phyloP scores from a whole-genome alignment of 2,888 invertebrate genomes.

The Celastrina argiolus region DNA sequence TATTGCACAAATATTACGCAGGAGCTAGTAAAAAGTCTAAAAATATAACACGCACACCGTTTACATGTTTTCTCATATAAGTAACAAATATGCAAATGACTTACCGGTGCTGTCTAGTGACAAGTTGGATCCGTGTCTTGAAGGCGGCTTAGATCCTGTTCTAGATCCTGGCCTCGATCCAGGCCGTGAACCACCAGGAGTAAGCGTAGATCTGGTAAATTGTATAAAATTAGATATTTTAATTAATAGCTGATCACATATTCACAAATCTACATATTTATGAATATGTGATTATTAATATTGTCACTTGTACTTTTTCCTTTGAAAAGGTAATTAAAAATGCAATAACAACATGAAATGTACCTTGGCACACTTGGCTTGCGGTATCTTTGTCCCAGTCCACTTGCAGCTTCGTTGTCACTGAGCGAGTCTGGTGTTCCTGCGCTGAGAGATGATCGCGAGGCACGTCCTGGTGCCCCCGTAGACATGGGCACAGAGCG shows the following conservation, averaged over 20 bases:
- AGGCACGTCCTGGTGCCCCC: conserved; percentile 78
- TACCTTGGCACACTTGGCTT: conserved; percentile 81
- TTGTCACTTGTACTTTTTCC: neutral
- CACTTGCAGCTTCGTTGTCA: conserved; percentile 89
- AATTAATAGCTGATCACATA: too few species aligned
- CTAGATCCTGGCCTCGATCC: conserved; percentile 91
- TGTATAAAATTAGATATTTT: neutral
- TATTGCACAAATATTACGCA: too few species aligned
- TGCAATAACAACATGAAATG: conserved; percentile 5
- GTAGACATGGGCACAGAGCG: conserved; percentile 93
- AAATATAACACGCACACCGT: too few species aligned
- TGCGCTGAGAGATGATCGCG: conserved; percentile 88
- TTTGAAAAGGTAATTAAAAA: neutral
- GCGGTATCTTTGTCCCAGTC: conserved; percentile 81
- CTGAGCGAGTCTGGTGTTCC: conserved; percentile 93
- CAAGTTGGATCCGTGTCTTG: conserved; percentile 94
- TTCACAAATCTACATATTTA: too few species aligned
- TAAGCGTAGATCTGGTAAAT: conserved; percentile 79
- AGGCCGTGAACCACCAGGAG: conserved; percentile 90
- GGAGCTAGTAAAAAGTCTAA: too few species aligned
- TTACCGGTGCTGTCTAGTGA: conserved; percentile 93
- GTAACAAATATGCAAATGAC: conserved; percentile 16
- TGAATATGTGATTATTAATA: too few species aligned
- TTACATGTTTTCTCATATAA: neutral
- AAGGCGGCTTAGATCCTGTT: conserved; percentile 93